Percentiles rank a stretch among this genome's conserved stretches.
These are phyloP conservation scores for Helicoverpa armigera DNA, from an alignment of 1,140 invertebrate species.

Conservation along the genomic window DNA sequence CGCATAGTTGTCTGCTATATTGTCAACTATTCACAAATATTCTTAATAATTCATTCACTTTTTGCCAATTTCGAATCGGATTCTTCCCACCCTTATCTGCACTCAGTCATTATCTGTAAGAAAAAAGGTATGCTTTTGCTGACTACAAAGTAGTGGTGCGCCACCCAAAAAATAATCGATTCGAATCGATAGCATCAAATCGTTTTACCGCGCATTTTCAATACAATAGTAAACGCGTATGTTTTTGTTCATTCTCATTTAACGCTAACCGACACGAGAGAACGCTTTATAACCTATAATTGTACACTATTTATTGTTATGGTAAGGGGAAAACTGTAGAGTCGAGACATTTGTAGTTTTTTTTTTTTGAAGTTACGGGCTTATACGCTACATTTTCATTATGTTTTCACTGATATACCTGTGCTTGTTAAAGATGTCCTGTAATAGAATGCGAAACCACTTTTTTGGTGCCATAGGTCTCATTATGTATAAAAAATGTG, in stretches of 20 bases:
- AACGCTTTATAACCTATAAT: constrained; percentile 80
- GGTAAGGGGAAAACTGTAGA: constrained; percentile 59
- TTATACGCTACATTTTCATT: too few relatives aligned
- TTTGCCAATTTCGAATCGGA: too few relatives aligned
- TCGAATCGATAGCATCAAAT: constrained; percentile 6
- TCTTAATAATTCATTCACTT: too few relatives aligned
- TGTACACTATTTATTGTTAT: constrained; percentile 76
- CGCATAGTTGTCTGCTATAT: too few relatives aligned
- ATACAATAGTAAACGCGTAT: constrained; percentile 23
- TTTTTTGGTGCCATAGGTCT: too few relatives aligned
- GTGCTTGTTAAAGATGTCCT: too few relatives aligned
- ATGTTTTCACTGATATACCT: too few relatives aligned
- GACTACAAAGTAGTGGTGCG: not conserved
- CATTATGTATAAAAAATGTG: too few relatives aligned
- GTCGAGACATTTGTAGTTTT: constrained; percentile 18
- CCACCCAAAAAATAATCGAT: not conserved
- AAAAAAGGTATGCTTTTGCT: not conserved
- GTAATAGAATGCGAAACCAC: too few relatives aligned
- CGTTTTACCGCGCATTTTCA: constrained; percentile 10
- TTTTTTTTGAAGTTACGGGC: not conserved
- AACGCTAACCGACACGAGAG: constrained; percentile 68
- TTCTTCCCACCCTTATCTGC: too few relatives aligned
- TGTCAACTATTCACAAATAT: too few relatives aligned
- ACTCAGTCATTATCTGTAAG: too few relatives aligned
- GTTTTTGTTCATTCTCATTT: constrained; percentile 71